These are phyloP conservation scores for Toxonevra muliebris DNA, from an alignment of 2,888 invertebrate species.

Conservation along the genomic window DNA sequence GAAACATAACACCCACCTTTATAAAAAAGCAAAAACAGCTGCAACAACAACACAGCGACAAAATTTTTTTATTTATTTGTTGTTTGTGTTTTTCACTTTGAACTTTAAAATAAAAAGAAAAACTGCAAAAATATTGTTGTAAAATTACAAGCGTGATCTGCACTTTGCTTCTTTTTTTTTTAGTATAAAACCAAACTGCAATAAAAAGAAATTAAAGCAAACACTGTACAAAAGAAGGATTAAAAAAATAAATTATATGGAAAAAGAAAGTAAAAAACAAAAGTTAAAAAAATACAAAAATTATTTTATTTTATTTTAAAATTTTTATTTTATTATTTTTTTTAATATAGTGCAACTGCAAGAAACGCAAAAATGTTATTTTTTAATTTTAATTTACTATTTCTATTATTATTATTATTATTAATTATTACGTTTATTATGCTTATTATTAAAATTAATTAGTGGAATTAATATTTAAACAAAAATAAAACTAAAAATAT, in stretches of 20 bases:
- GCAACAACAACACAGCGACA: no score
- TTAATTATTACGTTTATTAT: slow-evolving; percentile 36
- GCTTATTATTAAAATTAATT: slow-evolving; percentile 35
- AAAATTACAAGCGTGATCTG: no score
- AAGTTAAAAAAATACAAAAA: not conserved
- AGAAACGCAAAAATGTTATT: not conserved
- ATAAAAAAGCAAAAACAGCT: no score
- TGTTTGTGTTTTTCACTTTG: no score
- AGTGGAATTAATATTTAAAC: slow-evolving; percentile 33
- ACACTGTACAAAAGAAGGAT: not conserved
- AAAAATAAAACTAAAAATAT: slow-evolving; percentile 23
- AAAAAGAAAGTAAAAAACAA: slow-evolving; percentile 24
- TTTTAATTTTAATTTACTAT: not conserved
- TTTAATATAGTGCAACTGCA: not conserved
- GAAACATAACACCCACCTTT: no score
- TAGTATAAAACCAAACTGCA: no score
- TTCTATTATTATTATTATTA: slow-evolving; percentile 16
- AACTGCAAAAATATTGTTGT: no score
- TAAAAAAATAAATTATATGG: not conserved
- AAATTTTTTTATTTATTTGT: no score
- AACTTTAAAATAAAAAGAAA: no score
- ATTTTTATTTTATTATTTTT: not conserved
- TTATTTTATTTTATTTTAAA: not conserved
- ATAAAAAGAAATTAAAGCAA: no score
- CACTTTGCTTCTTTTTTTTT: no score